Conservation (phyloP, 1,140 invertebrate species). For the Musca domestica region DNA sequence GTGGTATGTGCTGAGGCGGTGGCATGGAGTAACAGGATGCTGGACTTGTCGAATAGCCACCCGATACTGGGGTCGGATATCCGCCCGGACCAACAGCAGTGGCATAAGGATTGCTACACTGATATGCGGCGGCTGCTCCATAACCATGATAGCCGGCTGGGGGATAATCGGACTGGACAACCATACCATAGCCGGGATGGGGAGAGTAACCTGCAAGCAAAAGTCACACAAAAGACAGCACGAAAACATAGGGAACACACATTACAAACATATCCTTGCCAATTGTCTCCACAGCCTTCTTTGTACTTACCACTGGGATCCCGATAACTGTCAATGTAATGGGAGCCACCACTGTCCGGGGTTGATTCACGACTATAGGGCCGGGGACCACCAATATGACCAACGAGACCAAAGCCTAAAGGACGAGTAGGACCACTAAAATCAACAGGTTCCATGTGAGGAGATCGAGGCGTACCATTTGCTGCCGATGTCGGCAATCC, state of each 20-base stretch:
- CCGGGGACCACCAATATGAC: constrained; percentile 57
- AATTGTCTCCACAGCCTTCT: not conserved
- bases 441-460: constrained; percentile 63
- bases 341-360: constrained; percentile 76
- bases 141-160: constrained; percentile 73
- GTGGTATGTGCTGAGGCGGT: constrained; percentile 70
- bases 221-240: not conserved
- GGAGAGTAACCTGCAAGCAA: constrained; percentile 71
- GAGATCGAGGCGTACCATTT: constrained; percentile 48
- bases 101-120: constrained; percentile 54
- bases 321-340: constrained; percentile 80
- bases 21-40: constrained; percentile 81
- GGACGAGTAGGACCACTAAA: constrained; percentile 58
- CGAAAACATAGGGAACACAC: not conserved
- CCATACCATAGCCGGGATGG: constrained; percentile 78
- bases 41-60: constrained; percentile 68
- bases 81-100: constrained; percentile 56
- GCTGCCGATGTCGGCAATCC: constrained; percentile 43
- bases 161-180: constrained; percentile 73
- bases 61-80: constrained; percentile 63
- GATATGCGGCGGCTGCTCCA: constrained; percentile 65
- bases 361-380: constrained; percentile 80
- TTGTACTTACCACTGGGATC: constrained; percentile 71
- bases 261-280: not conserved
- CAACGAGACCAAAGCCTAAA: constrained; percentile 52